Base-by-base conservation (phyloP, 2,113 vertebrate species). In the Etheostoma cragini region DNA sequence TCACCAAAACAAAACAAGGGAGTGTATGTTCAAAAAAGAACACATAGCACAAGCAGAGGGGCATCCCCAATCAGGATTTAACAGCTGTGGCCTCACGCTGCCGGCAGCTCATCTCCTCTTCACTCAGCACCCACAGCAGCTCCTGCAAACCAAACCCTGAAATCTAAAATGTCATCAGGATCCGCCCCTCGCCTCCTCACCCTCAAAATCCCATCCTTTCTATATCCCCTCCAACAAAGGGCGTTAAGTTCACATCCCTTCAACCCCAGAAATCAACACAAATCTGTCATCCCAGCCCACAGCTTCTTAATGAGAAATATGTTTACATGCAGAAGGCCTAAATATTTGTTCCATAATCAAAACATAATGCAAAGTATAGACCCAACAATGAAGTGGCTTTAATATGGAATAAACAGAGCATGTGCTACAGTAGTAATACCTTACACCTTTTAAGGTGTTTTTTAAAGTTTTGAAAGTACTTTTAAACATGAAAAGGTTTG, bases 41-140 rank as follows among this genome's bases (percentile, higher is more conserved):
- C 22, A 46, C 8, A 35, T n/a, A 72, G 21, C 17, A 22, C 8
- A 62, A 67, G 26, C 67, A 60, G 17, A 68, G 73, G 46, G 46
- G 24, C 61, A 80, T 87, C 83, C 49, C 70, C 58, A 63, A 33
- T 75, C 83, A 72, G 52, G 66, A 80, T 50, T 0, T 33, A 54
- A 26, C 65, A 67, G 69, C 50, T 76, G 82, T 66, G 78, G 61
- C 71, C 77, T 85, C 68, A 61, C 17, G 16, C 76, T 70, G 63
- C 62, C 54, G 33, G 79, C 85, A 81, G 87, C 85, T 92, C 87
- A 85, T 91, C 89, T 85, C 85, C 86, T 87, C 72, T 63, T 93
- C 90, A 75, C 81, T 93, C 88, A 78, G 38, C 90, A 84, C 70
- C 81, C 72, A 6, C 61, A 68, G 76, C 78, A 80, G 72, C 87